Percentiles rank a stretch among this genome's conserved stretches.
These are phyloP conservation scores for Aporophyla lueneburgensis DNA, from an alignment of 2,888 invertebrate genomes.

Conservation along the genomic window DNA sequence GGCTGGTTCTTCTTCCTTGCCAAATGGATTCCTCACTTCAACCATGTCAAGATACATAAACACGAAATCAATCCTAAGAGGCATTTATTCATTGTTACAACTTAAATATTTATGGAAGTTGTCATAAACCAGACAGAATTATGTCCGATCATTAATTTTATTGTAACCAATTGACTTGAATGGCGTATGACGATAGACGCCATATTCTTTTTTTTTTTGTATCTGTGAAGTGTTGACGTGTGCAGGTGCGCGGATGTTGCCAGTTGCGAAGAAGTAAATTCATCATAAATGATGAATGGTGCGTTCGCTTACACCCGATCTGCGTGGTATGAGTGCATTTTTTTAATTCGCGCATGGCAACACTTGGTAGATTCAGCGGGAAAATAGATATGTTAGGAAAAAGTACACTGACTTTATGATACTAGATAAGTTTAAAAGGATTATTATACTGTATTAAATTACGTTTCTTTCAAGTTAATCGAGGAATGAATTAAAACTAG, in stretches of 20 bases:
- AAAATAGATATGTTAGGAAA: slow-evolving; percentile 56
- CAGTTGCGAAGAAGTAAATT: slow-evolving; percentile 78
- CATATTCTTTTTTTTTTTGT: slow-evolving; percentile 72
- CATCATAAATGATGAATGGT: slow-evolving; percentile 82
- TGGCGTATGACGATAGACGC: slow-evolving; percentile 76
- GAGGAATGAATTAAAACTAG: not conserved
- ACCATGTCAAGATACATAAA: slow-evolving; percentile 43
- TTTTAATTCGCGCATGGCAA: slow-evolving; percentile 62
- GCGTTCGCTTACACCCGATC: slow-evolving; percentile 64
- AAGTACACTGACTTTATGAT: slow-evolving; percentile 32
- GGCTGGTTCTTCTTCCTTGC: slow-evolving; percentile 13
- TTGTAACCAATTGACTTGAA: slow-evolving; percentile 86
- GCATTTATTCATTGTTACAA: slow-evolving; percentile 60
- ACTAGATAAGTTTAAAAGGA: slow-evolving; percentile 22
- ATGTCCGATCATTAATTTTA: slow-evolving; percentile 83
- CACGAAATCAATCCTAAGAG: slow-evolving; percentile 55
- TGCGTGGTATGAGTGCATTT: slow-evolving; percentile 61
- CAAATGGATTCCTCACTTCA: slow-evolving; percentile 28
- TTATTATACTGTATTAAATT: slow-evolving; percentile 9
- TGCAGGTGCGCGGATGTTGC: slow-evolving; percentile 82
- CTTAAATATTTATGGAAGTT: slow-evolving; percentile 72
- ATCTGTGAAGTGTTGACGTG: slow-evolving; percentile 72
- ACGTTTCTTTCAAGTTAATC: slow-evolving; percentile 11
- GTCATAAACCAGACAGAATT: slow-evolving; percentile 76
- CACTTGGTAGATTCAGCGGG: slow-evolving; percentile 55